phyloP scores from a whole-genome alignment of 2,888 invertebrate species.

The Esperia sulphurella region DNA sequence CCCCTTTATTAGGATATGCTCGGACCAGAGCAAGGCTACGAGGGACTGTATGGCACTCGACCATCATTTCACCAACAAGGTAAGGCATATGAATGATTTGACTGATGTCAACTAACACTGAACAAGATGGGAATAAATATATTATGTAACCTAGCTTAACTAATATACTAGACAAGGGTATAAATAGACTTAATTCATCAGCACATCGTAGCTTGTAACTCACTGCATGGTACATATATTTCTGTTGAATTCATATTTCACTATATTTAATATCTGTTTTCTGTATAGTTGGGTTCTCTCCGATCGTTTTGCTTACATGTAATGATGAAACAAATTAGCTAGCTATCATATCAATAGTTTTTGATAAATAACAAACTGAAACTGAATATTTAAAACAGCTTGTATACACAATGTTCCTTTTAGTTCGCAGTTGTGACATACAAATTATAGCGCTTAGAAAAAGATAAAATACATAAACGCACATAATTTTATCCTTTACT shows the following conservation, averaged over 20 bases:
- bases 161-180: neutral
- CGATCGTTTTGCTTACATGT: too few species aligned
- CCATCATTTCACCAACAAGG: conserved; percentile 95
- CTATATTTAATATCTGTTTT: too few species aligned
- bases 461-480: too few species aligned
- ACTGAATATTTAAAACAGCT: too few species aligned
- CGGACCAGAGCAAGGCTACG: conserved; percentile 94
- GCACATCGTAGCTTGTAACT: neutral
- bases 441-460: too few species aligned
- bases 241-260: neutral
- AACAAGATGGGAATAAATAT: neutral
- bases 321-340: too few species aligned
- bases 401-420: too few species aligned
- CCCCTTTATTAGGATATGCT: conserved; percentile 88
- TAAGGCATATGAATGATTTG: conserved; percentile 62
- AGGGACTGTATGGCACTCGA: conserved; percentile 95
- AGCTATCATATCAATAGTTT: too few species aligned
- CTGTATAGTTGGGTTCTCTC: too few species aligned
- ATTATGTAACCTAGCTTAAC: neutral
- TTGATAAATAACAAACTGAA: too few species aligned
- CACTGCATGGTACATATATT: neutral
- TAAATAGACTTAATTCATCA: neutral
- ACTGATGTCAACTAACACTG: neutral
- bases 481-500: too few species aligned
- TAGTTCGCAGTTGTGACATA: too few species aligned